Percentiles rank a stretch among this genome's conserved stretches.
Conservation (phyloP, 2,888 invertebrate species). For the Drosophila falleni region DNA sequence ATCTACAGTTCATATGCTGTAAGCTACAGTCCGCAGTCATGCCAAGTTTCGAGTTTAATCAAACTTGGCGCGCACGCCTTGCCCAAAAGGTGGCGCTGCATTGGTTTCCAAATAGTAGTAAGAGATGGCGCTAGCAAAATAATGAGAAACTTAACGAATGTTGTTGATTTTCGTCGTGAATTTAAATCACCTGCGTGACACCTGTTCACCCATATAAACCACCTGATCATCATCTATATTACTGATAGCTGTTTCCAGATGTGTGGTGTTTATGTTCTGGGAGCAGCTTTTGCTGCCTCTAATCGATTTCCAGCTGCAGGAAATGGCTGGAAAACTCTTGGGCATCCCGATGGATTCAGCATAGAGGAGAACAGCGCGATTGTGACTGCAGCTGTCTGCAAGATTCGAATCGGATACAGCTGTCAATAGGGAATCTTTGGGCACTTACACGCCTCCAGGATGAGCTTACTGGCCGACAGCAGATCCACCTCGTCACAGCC, state of each 20-base stretch:
- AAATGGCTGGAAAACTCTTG: slow-evolving; percentile 79
- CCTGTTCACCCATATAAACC: slow-evolving; percentile 84
- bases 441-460: slow-evolving; percentile 77
- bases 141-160: slow-evolving; percentile 5
- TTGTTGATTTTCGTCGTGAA: background rate
- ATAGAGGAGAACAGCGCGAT: slow-evolving; percentile 82
- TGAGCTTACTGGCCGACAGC: slow-evolving; percentile 75
- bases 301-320: slow-evolving; percentile 74
- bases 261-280: slow-evolving; percentile 10
- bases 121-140: slow-evolving; percentile 72
- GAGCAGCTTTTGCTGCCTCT: slow-evolving; percentile 45
- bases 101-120: slow-evolving; percentile 82
- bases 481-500: slow-evolving; percentile 83
- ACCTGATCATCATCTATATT: slow-evolving; percentile 31
- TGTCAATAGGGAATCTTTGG: background rate
- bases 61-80: slow-evolving; percentile 56
- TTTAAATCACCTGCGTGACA: slow-evolving; percentile 71
- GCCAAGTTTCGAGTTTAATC: background rate
- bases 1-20: slow-evolving; percentile 9
- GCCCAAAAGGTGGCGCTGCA: slow-evolving; percentile 82
- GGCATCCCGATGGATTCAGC: slow-evolving; percentile 83
- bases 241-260: slow-evolving; percentile 9
- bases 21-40: background rate
- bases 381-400: slow-evolving; percentile 84
- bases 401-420: background rate